These are phyloP conservation scores for Lepus timidus DNA, from an alignment of 2,113 vertebrate species.

Conservation along the genomic window DNA sequence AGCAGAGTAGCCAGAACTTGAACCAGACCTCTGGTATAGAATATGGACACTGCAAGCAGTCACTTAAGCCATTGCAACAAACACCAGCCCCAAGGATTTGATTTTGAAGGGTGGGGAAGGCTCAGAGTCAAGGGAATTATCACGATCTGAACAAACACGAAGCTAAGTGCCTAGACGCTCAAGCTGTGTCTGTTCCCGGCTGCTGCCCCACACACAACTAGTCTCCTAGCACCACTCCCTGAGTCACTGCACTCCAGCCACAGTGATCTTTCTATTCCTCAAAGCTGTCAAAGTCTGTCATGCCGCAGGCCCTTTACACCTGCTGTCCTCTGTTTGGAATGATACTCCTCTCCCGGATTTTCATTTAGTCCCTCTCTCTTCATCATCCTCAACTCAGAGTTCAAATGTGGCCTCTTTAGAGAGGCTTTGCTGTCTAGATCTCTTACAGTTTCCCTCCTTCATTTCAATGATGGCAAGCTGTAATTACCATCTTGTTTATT, in stretches of 20 bases:
- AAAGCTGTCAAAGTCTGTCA: background rate
- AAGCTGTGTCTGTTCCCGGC: background rate
- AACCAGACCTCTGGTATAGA: too few species aligned
- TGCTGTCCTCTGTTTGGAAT: background rate
- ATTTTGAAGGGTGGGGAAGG: background rate
- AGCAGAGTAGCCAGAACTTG: too few species aligned
- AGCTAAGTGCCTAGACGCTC: background rate
- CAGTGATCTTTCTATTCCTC: background rate
- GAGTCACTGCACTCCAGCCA: background rate
- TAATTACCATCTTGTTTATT: background rate
- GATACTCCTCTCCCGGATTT: background rate
- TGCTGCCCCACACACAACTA: background rate
- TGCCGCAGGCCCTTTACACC: background rate
- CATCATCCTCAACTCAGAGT: background rate
- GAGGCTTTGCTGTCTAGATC: background rate
- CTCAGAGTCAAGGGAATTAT: background rate
- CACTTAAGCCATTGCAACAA: too few species aligned
- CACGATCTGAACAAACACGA: background rate
- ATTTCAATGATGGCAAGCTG: background rate
- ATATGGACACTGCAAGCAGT: too few species aligned
- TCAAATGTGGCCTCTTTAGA: background rate
- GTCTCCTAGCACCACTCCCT: background rate
- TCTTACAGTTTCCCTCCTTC: background rate
- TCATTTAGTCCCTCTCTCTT: background rate
- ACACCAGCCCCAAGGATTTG: too few species aligned